phyloP scores from a whole-genome alignment of 1,140 invertebrate species.

The Tetranychus cinnabarinus region DNA sequence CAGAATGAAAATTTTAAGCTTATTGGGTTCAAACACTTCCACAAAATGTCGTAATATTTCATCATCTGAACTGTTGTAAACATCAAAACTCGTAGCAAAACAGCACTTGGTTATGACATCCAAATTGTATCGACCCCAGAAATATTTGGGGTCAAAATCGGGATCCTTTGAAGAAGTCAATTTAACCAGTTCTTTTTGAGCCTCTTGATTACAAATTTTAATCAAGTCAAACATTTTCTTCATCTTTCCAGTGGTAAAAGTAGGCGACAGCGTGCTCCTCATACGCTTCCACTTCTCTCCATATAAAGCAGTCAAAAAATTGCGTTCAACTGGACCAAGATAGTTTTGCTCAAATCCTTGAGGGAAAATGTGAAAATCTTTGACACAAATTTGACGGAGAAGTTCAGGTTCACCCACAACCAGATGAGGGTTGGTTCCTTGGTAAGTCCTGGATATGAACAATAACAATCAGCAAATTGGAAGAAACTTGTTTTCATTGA shows the following conservation, averaged over 20 bases:
- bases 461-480: background rate
- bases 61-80: constrained; percentile 23
- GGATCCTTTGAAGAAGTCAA: background rate
- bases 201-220: background rate
- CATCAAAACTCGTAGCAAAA: constrained; percentile 28
- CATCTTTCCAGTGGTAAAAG: constrained; percentile 31
- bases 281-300: constrained; percentile 28
- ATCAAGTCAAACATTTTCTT: constrained; percentile 25
- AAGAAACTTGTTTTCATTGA: background rate
- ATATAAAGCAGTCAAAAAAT: background rate
- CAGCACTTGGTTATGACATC: constrained; percentile 33
- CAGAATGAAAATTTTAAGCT: background rate
- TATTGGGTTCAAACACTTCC: background rate
- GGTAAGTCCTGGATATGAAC: background rate
- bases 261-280: constrained; percentile 27
- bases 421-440: background rate
- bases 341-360: background rate
- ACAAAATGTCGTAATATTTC: constrained; percentile 6
- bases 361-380: constrained; percentile 9
- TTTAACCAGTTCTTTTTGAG: background rate
- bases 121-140: constrained; percentile 24
- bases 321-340: background rate
- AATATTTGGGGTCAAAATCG: background rate
- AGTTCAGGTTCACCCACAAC: constrained; percentile 10
- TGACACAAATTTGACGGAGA: constrained; percentile 9